Base-by-base conservation (phyloP, 2,113 vertebrate species). In the Gnathonemus longibarbis region DNA sequence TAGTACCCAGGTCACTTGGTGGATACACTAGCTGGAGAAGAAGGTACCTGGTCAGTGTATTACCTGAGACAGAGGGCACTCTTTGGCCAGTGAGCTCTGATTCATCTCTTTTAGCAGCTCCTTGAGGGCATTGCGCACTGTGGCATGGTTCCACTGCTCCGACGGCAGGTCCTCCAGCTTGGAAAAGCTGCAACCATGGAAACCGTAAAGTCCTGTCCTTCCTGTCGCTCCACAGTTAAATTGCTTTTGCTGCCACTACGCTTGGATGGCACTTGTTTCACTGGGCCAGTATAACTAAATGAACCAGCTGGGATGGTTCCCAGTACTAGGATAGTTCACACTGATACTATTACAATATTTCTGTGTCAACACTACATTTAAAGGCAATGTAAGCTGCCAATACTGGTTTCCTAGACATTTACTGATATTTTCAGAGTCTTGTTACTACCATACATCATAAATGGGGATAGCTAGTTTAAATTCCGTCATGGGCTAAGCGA, bases 11-110 rank as follows among this genome's bases (percentile, higher is more conserved):
- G 46, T 85, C 46, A 85, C 8, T 48, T 21, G 7, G 46, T 10
- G 13, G 24, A 49, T 85, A 21, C 46, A 49, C 35, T 85, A 46
- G 42, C 85, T 52, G 27, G 24, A 31, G 49, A 49, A 87, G 39
- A 52, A 24, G 49, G 10, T 52, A 21, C 35, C 46, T 87, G 77
- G 90, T 90, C 86, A 31, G 10, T 31, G 19, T 35, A 35, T 62
- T 88, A 98, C 98, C 98, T 98, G 98, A 84, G 97, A 98, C 90
- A 98, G 97, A 89, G 98, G 97, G 95, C 98, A 98, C 96, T 98
- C 98, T 96, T 98, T 98, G 94, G 97, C 97, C 96, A 98, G 93
- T 70, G 96, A 94, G 93, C 97, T 97, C 96, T 98, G 97, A 95
- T 98, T 98, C 96, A 96, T 98, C 93, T 98, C 97, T 94, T 97